Evolutionary conservation across 2,797 vertebrate genomes (phyloP), one percentile per base, ranked within the genome.

Genomic region (Pseudomugil tenellus): DNA sequence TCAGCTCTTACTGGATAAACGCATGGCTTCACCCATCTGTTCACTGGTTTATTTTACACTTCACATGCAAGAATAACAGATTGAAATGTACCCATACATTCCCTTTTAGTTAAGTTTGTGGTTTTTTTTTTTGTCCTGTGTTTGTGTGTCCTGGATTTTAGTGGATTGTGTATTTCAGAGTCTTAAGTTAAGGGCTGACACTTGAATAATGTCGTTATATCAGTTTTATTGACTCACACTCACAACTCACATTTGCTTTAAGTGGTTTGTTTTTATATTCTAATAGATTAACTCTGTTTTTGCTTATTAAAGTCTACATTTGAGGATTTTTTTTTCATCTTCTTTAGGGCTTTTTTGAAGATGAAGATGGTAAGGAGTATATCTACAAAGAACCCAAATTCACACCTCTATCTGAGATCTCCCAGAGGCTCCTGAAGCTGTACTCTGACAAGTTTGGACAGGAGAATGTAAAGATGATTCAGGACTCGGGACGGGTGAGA

Each of bases 341-440:
- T 64, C 67, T 67, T 31, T 76, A 99, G 98, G 97, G 98, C 1
- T 98, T 98, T 92, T 99, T 99, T 89, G 98, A 99, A 86, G 98
- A 99, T 85, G 98, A 99, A 88, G 98, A 99, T 51, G 97, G 98
- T 55, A 99, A 99, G 46, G 98, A 99, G 77, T 99, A 99, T 77
- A 98, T 99, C 84, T 99, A 99, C 88, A 99, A 99, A 89, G 98
- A 99, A 66, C 98, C 98, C 56, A 99, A 99, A 83, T 96, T 99
- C 80, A 99, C 98, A 0, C 96, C 96, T 26, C 93, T 99, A 55
- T 97, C 98, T 0, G 98, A 99, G 91, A 95, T 98, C 68, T 99
- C 98, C 17, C 97, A 99, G 88, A 94, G 98, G 75, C 95, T 99
- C 25, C 96, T 98, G 1, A 99, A 98, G 72, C 94, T 99, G 35